Percentiles rank a stretch among this genome's conserved stretches.
Evolutionary conservation across 1,140 invertebrate genomes (phyloP).

Genomic region (Alviniconcha marisindica): DNA sequence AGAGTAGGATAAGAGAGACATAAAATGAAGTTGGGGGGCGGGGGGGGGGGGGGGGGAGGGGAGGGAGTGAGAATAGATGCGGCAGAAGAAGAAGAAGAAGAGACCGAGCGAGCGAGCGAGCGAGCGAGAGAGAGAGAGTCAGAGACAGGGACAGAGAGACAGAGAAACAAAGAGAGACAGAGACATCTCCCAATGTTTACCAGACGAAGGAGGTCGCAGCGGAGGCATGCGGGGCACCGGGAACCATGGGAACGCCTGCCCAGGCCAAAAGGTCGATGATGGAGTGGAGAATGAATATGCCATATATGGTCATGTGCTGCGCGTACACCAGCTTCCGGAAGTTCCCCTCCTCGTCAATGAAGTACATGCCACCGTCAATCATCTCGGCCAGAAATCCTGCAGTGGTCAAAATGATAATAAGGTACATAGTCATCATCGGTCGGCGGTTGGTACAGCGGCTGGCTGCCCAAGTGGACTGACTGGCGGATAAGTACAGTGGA

Average conservation of each 20-base stretch:
- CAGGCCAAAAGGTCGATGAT: slow-evolving; percentile 49
- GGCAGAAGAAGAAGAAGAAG: too few species aligned
- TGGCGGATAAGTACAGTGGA: too few species aligned
- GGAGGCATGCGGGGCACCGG: slow-evolving; percentile 42
- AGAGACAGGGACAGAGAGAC: too few species aligned
- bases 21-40: too few species aligned
- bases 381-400: slow-evolving; percentile 55
- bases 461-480: too few species aligned
- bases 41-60: background rate
- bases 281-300: slow-evolving; percentile 28
- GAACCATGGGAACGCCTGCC: slow-evolving; percentile 45
- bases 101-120: too few species aligned
- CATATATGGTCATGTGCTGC: slow-evolving; percentile 55
- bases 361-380: slow-evolving; percentile 36
- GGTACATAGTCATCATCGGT: too few species aligned
- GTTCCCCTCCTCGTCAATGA: slow-evolving; percentile 43
- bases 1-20: too few species aligned
- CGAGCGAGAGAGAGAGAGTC: too few species aligned
- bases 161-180: too few species aligned
- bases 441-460: too few species aligned
- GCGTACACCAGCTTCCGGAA: slow-evolving; percentile 48
- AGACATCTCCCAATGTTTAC: background rate
- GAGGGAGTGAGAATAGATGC: background rate
- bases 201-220: slow-evolving; percentile 51
- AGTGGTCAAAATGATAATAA: too few species aligned